Evolutionary conservation across 2,797 vertebrate species (phyloP), one percentile per base, ranked within the genome.

Genomic region (Uromys caudimaculatus): DNA sequence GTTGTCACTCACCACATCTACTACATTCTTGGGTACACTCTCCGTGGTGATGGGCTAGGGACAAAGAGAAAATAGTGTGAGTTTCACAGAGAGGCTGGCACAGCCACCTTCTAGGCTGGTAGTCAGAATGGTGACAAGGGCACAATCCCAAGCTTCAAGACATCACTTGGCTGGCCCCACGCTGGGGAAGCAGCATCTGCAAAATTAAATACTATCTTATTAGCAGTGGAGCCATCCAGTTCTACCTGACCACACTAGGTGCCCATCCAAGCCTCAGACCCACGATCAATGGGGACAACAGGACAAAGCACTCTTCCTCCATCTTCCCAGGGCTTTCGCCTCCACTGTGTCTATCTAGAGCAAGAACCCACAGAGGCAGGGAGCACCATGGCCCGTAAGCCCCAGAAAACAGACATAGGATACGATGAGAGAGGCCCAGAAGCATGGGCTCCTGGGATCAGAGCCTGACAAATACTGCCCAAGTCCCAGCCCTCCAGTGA

Each of bases 1-100:
- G 1, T 47, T 2, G 12, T 44, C 93, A 97, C 97, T 98, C 89
- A 97, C 97, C 91, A 35, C 60, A 54, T 96, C 91, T 52, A 93
- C 95, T 97, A 97, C 97, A 97, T 98, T 96, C 96, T 97, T 97
- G 0, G 41, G 92, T 1, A 84, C 4, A 1, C 35, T 96, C 79
- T 98, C 97, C 0, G 93, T 17, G 79, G 94, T 54, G 94, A 97
- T 54, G 32, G 97, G 97, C 97, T 98, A 90, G 29, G 60, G 91
- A 93, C 52, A 95, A 67, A 97, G 47, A 69, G 54, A 95, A 54
- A 44, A 86, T n/a, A 41, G n/a, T 0, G 6, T 96, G 86, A 97
- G 89, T 16, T 54, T 83, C 58, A 50, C 71, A 19, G 60, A 93
- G 3, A 16, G 47, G 41, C 32, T 41, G 1, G 38, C 19, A 21